These are phyloP conservation scores for Prunella fulvescens DNA, from an alignment of 2,113 vertebrate species.

Conservation along the genomic window DNA sequence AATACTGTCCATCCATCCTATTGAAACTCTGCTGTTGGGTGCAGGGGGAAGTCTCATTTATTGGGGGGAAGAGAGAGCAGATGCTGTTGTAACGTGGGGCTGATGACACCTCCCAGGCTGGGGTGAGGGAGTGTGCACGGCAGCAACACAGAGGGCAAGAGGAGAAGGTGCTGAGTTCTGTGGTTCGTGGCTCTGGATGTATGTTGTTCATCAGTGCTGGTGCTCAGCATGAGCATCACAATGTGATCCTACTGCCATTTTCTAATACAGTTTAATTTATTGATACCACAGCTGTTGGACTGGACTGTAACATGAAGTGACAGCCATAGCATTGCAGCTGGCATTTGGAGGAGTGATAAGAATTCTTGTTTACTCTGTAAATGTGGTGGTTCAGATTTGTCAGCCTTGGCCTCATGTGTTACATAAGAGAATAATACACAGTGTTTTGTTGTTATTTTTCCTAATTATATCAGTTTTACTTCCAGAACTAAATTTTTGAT, in stretches of 20 bases:
- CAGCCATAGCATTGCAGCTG: constrained; percentile 4
- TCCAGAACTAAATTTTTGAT: neutral
- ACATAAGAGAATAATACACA: neutral
- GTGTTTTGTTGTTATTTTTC: neutral
- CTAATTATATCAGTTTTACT: neutral
- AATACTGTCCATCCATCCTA: neutral
- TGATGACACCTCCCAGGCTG: neutral
- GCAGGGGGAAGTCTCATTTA: neutral
- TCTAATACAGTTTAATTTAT: constrained; percentile 26
- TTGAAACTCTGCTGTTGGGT: neutral
- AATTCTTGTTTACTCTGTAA: constrained; percentile 45
- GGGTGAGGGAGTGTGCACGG: neutral
- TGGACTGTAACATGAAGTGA: constrained; percentile 16
- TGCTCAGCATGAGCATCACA: neutral
- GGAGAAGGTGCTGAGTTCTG: neutral
- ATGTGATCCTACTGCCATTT: neutral
- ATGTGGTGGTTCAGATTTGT: neutral
- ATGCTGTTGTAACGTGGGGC: neutral
- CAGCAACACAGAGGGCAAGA: neutral
- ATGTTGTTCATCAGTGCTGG: neutral
- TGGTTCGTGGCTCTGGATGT: neutral
- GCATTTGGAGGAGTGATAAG: constrained; percentile 36
- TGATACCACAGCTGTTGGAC: neutral
- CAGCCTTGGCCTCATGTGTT: neutral
- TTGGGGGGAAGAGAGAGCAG: neutral